phyloP scores from a whole-genome alignment of 2,113 vertebrate species.

The Alexandromys fortis region DNA sequence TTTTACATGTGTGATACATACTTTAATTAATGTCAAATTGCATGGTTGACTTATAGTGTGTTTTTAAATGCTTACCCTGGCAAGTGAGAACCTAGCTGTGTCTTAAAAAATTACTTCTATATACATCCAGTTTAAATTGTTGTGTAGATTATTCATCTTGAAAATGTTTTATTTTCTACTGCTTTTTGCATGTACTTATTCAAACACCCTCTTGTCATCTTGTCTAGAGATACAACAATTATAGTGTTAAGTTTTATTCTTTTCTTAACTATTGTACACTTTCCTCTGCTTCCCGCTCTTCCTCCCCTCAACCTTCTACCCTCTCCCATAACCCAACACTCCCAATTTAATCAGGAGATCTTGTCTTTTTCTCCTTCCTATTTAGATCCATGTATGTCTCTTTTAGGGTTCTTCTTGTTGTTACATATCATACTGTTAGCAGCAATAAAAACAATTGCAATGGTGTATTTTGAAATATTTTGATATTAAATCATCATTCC shows the following conservation, averaged over 20 bases:
- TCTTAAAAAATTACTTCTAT: background rate
- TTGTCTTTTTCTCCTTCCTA: no score
- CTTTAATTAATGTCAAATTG: constrained; percentile 6
- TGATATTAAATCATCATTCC: constrained; percentile 36
- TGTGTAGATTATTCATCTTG: background rate
- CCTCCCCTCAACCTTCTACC: no score
- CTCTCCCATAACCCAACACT: no score
- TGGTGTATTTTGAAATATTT: constrained; percentile 26
- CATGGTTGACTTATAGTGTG: background rate
- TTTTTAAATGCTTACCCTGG: background rate
- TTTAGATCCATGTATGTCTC: no score
- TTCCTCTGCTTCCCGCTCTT: no score
- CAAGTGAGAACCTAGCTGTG: background rate
- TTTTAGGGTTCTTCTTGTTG: no score
- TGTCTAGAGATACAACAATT: background rate
- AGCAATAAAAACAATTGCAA: background rate
- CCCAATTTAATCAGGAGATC: no score
- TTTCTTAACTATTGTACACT: no score
- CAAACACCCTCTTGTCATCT: background rate
- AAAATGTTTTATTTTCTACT: background rate
- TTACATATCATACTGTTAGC: background rate
- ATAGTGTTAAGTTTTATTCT: no score
- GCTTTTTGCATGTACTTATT: background rate
- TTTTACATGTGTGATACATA: background rate
- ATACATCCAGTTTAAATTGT: background rate